phyloP scores from a whole-genome alignment of 2,888 invertebrate genomes.

The Cremastobaeus sp. region DNA sequence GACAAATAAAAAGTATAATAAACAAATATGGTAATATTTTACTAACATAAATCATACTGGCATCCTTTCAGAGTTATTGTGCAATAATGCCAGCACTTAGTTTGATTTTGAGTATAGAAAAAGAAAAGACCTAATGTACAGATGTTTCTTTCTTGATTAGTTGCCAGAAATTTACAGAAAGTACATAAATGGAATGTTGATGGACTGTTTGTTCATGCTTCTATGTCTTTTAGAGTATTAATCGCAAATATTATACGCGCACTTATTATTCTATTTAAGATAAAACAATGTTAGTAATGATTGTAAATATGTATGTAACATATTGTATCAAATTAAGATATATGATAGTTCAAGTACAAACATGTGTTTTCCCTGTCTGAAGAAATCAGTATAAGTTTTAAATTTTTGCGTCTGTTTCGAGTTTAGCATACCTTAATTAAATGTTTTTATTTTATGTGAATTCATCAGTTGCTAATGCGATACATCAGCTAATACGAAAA shows the following conservation, averaged over 20 bases:
- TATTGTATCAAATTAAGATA: constrained; percentile 54
- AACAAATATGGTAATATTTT: too few species aligned
- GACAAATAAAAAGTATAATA: too few species aligned
- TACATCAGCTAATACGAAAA: background rate
- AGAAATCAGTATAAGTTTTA: too few species aligned
- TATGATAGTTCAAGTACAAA: constrained; percentile 40
- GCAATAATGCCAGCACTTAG: constrained; percentile 41
- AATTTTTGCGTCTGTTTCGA: too few species aligned
- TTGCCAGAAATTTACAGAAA: constrained; percentile 25
- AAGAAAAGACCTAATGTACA: constrained; percentile 46
- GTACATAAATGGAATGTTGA: constrained; percentile 40
- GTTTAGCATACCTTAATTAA: too few species aligned
- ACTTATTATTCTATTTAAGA: constrained; percentile 46
- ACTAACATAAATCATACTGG: too few species aligned
- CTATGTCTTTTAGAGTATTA: constrained; percentile 50
- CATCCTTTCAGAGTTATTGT: constrained; percentile 10
- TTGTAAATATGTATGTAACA: constrained; percentile 59
- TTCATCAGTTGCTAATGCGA: too few species aligned
- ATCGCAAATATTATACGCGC: constrained; percentile 46
- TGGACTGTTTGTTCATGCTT: constrained; percentile 51
- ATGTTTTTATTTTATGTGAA: too few species aligned
- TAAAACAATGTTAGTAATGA: constrained; percentile 43
- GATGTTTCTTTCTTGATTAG: constrained; percentile 32
- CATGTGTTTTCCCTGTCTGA: constrained; percentile 22
- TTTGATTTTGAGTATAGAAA: constrained; percentile 8